These are phyloP conservation scores for Ostrea edulis DNA, from an alignment of 1,140 invertebrate genomes.

Conservation along the genomic window DNA sequence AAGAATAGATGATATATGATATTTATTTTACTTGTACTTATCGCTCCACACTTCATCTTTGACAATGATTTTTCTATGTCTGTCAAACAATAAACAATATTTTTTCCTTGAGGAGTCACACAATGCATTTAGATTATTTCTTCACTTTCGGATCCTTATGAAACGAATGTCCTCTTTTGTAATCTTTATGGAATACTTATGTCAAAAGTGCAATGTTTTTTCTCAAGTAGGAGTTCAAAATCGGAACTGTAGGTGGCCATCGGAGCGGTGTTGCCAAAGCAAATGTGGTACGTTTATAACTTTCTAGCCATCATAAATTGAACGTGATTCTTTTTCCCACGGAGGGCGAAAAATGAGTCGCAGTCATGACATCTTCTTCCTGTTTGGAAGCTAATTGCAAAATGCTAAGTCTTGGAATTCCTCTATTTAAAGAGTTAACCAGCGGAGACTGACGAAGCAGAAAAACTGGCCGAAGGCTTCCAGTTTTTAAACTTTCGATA, in stretches of 20 bases:
- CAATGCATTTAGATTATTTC: not conserved
- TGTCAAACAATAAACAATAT: too few relatives aligned
- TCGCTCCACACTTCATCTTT: too few relatives aligned
- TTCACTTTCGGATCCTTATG: not conserved
- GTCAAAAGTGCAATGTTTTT: not conserved
- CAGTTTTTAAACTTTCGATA: not conserved
- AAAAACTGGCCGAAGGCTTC: not conserved
- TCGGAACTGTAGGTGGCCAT: slow-evolving; percentile 18
- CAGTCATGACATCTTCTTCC: not conserved
- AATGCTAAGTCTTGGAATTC: slow-evolving; percentile 10
- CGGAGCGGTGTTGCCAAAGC: not conserved
- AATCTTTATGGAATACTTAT: not conserved
- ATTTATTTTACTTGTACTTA: too few relatives aligned
- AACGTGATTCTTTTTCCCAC: slow-evolving; percentile 30
- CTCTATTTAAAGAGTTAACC: not conserved
- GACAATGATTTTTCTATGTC: too few relatives aligned
- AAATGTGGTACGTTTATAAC: slow-evolving; percentile 3
- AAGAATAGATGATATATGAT: too few relatives aligned
- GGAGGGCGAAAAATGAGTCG: not conserved
- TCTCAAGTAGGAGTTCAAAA: slow-evolving; percentile 9
- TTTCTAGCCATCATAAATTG: not conserved
- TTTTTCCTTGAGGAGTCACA: too few relatives aligned
- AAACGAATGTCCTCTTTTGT: not conserved
- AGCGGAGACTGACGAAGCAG: not conserved
- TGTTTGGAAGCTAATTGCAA: not conserved